Evolutionary conservation across 2,888 invertebrate genomes (phyloP).

Genomic region (Selenia dentaria): DNA sequence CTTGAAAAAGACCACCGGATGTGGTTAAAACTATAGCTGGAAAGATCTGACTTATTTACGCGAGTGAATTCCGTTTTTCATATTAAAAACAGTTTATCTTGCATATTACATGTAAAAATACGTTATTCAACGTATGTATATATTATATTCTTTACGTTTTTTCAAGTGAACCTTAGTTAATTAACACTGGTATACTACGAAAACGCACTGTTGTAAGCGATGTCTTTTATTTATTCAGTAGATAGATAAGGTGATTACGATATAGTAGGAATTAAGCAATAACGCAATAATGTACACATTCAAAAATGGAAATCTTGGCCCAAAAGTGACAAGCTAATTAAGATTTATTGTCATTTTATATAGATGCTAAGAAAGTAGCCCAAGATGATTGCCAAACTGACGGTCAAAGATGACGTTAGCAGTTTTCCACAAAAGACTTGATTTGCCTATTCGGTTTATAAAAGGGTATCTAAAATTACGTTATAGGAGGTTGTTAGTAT

Average conservation of each 20-base stretch:
- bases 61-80: too few relatives aligned
- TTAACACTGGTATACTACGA: too few relatives aligned
- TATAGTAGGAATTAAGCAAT: constrained; percentile 19
- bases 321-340: constrained; percentile 25
- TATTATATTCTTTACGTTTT: too few relatives aligned
- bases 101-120: too few relatives aligned
- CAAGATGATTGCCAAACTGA: constrained; percentile 17
- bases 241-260: constrained; percentile 9
- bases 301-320: constrained; percentile 20
- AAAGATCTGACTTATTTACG: too few relatives aligned
- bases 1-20: too few relatives aligned
- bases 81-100: too few relatives aligned
- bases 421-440: constrained; percentile 21
- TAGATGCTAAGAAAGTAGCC: constrained; percentile 20
- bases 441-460: constrained; percentile 18
- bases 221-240: constrained; percentile 6
- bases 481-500: too few relatives aligned
- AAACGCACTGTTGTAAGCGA: too few relatives aligned
- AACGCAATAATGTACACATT: constrained; percentile 18
- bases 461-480: constrained; percentile 17
- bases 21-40: too few relatives aligned
- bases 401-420: constrained; percentile 16
- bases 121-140: too few relatives aligned
- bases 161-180: too few relatives aligned
- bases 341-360: constrained; percentile 23